Evolutionary conservation across 2,888 invertebrate genomes (phyloP).

Genomic region (Drosophila algonquin): DNA sequence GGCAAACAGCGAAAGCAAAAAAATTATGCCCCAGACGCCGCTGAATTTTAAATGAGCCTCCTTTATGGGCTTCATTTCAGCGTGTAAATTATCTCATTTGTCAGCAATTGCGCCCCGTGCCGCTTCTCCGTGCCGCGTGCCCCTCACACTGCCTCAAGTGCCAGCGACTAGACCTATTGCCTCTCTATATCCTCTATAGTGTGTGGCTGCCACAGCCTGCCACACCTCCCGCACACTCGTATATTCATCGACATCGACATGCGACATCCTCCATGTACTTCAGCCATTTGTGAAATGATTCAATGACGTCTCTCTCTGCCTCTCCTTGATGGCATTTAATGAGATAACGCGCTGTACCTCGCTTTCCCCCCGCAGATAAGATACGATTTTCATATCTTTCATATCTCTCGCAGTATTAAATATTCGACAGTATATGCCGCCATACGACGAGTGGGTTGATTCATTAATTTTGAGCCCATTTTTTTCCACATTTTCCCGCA

Average conservation of each 20-base stretch:
- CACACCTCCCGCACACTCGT: not conserved
- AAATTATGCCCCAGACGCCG: constrained; percentile 80
- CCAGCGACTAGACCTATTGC: constrained; percentile 46
- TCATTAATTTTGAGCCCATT: constrained; percentile 29
- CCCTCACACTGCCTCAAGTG: constrained; percentile 52
- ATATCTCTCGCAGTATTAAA: constrained; percentile 30
- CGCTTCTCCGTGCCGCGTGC: constrained; percentile 12
- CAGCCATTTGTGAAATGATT: constrained; percentile 78
- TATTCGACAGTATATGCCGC: not conserved
- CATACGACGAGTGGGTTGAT: constrained; percentile 30
- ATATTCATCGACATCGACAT: constrained; percentile 56
- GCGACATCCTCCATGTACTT: constrained; percentile 57
- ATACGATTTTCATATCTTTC: constrained; percentile 22
- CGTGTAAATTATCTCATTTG: constrained; percentile 79
- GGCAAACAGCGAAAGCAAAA: constrained; percentile 53
- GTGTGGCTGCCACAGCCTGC: not conserved
- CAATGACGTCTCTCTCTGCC: constrained; percentile 71
- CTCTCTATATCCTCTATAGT: constrained; percentile 19
- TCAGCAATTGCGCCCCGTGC: constrained; percentile 75
- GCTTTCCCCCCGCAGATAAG: constrained; percentile 65
- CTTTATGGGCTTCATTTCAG: constrained; percentile 80
- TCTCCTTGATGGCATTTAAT: constrained; percentile 63
- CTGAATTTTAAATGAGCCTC: constrained; percentile 81
- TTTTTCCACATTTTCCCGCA: not conserved
- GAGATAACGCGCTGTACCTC: constrained; percentile 64